A percentile compares a stretch with the other conserved stretches of the same genome.
Evolutionary conservation across 2,797 vertebrate genomes (phyloP).

Genomic region (Acipenser oxyrinchus): DNA sequence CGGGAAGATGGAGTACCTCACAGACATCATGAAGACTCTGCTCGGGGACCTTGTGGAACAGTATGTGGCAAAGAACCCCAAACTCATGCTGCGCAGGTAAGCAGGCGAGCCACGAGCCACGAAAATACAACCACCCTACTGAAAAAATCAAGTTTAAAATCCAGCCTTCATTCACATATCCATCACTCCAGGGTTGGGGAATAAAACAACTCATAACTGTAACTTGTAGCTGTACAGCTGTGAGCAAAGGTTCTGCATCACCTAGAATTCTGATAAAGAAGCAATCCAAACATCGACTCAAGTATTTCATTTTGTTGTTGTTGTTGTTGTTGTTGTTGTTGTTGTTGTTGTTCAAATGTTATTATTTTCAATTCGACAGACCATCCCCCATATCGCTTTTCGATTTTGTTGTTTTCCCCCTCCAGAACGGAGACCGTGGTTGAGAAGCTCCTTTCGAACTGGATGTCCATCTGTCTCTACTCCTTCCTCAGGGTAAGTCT

Average conservation of each 20-base stretch:
- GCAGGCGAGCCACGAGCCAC: background rate
- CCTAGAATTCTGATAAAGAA: too few relatives aligned
- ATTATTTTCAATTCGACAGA: too few relatives aligned
- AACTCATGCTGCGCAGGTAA: conserved; percentile 82
- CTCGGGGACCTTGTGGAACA: conserved; percentile 76
- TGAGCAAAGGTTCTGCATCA: too few relatives aligned
- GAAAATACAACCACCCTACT: background rate
- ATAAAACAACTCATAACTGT: too few relatives aligned
- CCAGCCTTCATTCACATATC: background rate
- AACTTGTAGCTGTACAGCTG: too few relatives aligned
- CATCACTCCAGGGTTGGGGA: background rate
- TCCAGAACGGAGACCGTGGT: conserved; percentile 81
- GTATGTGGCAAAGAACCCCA: conserved; percentile 78
- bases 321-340: too few relatives aligned
- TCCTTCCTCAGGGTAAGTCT: conserved; percentile 62
- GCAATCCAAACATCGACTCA: too few relatives aligned
- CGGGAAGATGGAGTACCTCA: conserved; percentile 81
- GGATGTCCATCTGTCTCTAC: conserved; percentile 81
- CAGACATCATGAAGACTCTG: conserved; percentile 75
- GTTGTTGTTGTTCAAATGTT: too few relatives aligned
- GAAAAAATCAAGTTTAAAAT: background rate
- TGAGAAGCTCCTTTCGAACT: conserved; percentile 86
- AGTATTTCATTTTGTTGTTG: too few relatives aligned
- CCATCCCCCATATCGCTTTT: too few relatives aligned
- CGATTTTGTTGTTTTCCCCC: conserved; percentile 9